phyloP scores from a whole-genome alignment of 2,888 invertebrate genomes.

The Eupithecia dodoneata region DNA sequence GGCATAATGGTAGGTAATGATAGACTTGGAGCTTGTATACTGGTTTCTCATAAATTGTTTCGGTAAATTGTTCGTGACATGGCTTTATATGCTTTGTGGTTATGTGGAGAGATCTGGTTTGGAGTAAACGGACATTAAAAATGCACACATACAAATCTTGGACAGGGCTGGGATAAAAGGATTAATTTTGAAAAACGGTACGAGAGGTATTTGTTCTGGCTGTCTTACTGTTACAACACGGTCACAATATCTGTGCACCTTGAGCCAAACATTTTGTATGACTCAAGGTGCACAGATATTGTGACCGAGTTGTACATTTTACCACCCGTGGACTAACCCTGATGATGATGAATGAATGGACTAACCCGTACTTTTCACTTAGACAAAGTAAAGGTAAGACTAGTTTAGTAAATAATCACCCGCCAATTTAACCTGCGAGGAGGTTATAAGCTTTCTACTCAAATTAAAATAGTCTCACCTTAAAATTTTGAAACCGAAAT shows the following conservation, averaged over 20 bases:
- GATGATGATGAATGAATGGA: too few relatives aligned
- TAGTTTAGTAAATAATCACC: background rate
- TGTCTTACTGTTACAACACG: too few relatives aligned
- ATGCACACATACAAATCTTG: background rate
- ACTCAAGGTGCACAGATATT: too few relatives aligned
- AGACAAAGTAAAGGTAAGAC: background rate
- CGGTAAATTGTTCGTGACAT: conserved; percentile 58
- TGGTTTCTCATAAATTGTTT: conserved; percentile 53
- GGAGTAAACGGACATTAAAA: background rate
- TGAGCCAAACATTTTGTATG: too few relatives aligned
- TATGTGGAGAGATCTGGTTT: conserved; percentile 28
- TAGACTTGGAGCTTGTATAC: conserved; percentile 54
- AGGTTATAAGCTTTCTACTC: background rate
- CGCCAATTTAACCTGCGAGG: background rate
- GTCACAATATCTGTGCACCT: too few relatives aligned
- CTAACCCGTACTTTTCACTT: background rate
- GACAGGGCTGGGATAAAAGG: background rate
- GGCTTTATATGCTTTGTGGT: conserved; percentile 52
- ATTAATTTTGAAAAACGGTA: background rate
- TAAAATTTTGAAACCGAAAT: too few relatives aligned
- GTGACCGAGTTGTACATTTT: too few relatives aligned
- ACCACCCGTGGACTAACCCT: background rate
- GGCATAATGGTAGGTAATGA: conserved; percentile 79
- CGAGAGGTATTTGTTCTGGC: background rate
- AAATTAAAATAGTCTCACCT: background rate